A percentile compares a stretch with the other conserved stretches of the same genome.
Evolutionary conservation across 2,888 invertebrate genomes (phyloP).

Genomic region (Taenaris catops): DNA sequence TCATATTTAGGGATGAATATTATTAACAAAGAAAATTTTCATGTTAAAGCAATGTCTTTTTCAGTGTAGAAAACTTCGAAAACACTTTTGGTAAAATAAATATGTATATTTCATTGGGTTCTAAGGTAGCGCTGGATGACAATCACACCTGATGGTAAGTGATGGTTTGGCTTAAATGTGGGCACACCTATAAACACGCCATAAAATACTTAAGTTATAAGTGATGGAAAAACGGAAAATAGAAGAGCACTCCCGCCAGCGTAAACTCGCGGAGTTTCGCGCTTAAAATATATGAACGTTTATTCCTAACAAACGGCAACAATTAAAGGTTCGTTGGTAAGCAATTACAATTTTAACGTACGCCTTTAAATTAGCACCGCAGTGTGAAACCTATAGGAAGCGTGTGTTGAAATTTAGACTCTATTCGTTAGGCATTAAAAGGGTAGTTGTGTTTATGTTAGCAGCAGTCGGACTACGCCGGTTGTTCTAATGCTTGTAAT

Average conservation of each 20-base stretch:
- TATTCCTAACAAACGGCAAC: conserved; percentile 23
- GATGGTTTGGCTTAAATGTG: too few relatives aligned
- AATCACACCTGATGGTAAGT: too few relatives aligned
- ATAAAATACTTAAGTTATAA: too few relatives aligned
- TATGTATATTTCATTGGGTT: too few relatives aligned
- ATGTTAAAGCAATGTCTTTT: too few relatives aligned
- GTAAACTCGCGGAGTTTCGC: conserved; percentile 3
- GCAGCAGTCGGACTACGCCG: conserved; percentile 10
- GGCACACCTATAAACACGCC: too few relatives aligned
- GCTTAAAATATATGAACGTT: conserved; percentile 17
- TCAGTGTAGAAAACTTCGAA: too few relatives aligned
- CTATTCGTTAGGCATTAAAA: conserved; percentile 4
- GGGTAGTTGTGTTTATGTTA: conserved; percentile 1
- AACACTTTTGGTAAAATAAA: too few relatives aligned
- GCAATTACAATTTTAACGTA: conserved; percentile 22
- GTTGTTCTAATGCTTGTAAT: conserved; percentile 32
- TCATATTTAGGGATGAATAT: too few relatives aligned
- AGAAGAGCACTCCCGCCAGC: neutral
- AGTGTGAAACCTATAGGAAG: conserved; percentile 1
- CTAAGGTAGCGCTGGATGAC: too few relatives aligned
- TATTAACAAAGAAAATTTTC: too few relatives aligned
- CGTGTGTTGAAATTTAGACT: conserved; percentile 1
- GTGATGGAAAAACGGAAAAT: too few relatives aligned
- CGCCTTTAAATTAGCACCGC: conserved; percentile 23
- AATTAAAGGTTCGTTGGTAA: conserved; percentile 23